These are phyloP conservation scores for Spodoptera exigua DNA, from an alignment of 2,888 invertebrate species.

Conservation along the genomic window DNA sequence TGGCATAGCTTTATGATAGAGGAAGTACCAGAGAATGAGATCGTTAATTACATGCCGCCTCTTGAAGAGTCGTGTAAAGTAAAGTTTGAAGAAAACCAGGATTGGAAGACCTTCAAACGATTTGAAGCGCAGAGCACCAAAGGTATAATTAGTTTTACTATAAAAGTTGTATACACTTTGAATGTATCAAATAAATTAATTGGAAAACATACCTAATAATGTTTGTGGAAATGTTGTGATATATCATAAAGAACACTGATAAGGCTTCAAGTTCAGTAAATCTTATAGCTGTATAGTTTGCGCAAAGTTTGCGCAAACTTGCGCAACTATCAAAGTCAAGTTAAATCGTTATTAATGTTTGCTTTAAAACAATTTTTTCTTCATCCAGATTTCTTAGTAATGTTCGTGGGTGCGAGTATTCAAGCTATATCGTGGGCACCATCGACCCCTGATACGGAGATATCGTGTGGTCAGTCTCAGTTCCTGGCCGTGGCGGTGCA, in stretches of 20 bases:
- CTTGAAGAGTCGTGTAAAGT: constrained; percentile 88
- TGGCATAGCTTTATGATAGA: constrained; percentile 72
- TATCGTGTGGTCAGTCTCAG: constrained; percentile 65
- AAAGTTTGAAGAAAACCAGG: constrained; percentile 53
- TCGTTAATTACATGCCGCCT: constrained; percentile 86
- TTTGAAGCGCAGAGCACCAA: constrained; percentile 57
- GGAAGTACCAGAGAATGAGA: constrained; percentile 74
- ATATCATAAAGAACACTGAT: too few species aligned
- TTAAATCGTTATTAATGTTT: too few species aligned
- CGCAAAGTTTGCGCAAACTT: too few species aligned
- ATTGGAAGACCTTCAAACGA: constrained; percentile 55
- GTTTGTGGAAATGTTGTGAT: too few species aligned
- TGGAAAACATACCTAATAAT: too few species aligned
- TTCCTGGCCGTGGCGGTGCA: constrained; percentile 90
- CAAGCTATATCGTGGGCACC: constrained; percentile 89
- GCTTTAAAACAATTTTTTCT: neutral
- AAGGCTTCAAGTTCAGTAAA: too few species aligned
- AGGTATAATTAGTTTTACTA: constrained; percentile 30
- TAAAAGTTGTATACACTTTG: neutral
- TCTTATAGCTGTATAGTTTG: too few species aligned
- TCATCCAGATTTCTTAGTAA: constrained; percentile 30
- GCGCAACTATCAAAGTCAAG: too few species aligned
- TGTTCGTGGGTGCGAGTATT: constrained; percentile 89
- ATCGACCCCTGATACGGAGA: constrained; percentile 23
- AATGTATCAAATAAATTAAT: too few species aligned